These are phyloP conservation scores for Venustoraphidia nigricollis DNA, from an alignment of 2,888 invertebrate genomes.

Conservation along the genomic window DNA sequence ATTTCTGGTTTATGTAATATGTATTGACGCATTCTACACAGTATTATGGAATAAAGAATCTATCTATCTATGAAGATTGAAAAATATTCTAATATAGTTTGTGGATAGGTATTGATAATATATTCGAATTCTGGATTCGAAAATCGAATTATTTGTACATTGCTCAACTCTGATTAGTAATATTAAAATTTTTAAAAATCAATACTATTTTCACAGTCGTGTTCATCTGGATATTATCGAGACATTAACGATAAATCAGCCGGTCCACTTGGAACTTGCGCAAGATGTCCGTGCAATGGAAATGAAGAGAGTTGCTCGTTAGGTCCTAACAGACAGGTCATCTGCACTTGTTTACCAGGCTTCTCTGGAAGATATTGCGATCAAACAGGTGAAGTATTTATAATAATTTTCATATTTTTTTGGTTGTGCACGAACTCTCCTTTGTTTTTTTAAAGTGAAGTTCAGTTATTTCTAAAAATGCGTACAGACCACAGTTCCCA, in stretches of 20 bases:
- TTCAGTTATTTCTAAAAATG: neutral
- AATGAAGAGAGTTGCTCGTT: conserved; percentile 49
- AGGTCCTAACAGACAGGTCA: conserved; percentile 37
- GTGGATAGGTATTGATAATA: too few species aligned
- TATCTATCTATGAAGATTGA: too few species aligned
- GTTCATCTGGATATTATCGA: conserved; percentile 54
- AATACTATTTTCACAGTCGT: conserved; percentile 24
- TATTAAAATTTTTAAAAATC: too few species aligned
- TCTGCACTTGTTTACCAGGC: conserved; percentile 55
- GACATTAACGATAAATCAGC: conserved; percentile 35
- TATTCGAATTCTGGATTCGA: too few species aligned
- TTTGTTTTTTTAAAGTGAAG: neutral
- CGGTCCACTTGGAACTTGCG: conserved; percentile 43
- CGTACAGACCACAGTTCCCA: neutral
- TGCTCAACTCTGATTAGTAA: too few species aligned
- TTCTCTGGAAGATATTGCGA: conserved; percentile 55
- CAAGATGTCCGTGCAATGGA: conserved; percentile 62
- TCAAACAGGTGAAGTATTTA: conserved; percentile 29
- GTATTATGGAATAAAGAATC: too few species aligned
- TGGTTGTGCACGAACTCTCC: neutral
- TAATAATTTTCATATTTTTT: conserved; percentile 1
- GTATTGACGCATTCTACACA: too few species aligned
- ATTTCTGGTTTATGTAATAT: too few species aligned
- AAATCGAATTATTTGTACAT: too few species aligned
- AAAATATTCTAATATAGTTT: too few species aligned